phyloP scores from a whole-genome alignment of 2,888 invertebrate genomes.

The Drosophila anomelani region DNA sequence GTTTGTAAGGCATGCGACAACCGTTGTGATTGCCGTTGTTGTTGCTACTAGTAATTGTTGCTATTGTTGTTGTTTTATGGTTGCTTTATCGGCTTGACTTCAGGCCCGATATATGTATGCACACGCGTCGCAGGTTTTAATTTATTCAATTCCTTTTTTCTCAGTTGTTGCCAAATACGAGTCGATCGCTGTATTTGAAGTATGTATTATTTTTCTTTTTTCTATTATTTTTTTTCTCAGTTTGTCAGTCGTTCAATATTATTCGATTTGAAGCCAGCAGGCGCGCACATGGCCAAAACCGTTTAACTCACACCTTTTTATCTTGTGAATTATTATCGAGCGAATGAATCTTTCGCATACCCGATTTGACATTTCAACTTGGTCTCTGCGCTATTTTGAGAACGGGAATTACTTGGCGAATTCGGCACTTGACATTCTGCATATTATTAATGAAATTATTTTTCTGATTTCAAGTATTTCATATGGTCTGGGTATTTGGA shows the following conservation, averaged over 20 bases:
- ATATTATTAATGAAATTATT: background rate
- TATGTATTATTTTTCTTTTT: slow-evolving; percentile 57
- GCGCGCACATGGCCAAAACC: slow-evolving; percentile 53
- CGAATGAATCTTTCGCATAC: slow-evolving; percentile 40
- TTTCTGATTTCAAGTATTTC: background rate
- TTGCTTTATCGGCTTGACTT: slow-evolving; percentile 53
- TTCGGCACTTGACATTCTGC: slow-evolving; percentile 6
- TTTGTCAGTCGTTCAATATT: slow-evolving; percentile 37
- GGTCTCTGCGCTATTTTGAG: slow-evolving; percentile 17
- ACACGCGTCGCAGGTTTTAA: slow-evolving; percentile 67
- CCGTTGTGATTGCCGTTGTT: slow-evolving; percentile 45
- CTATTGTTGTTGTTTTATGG: slow-evolving; percentile 22
- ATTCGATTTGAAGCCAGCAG: slow-evolving; percentile 37
- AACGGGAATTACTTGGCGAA: slow-evolving; percentile 5
- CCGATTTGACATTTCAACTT: slow-evolving; percentile 32
- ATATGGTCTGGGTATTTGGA: background rate
- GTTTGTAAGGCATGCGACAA: slow-evolving; percentile 45
- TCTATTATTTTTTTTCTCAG: slow-evolving; percentile 13
- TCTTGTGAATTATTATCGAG: slow-evolving; percentile 51
- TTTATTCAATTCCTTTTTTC: slow-evolving; percentile 69
- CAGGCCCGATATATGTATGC: slow-evolving; percentile 56
- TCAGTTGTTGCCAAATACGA: slow-evolving; percentile 49
- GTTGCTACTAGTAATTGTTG: slow-evolving; percentile 27
- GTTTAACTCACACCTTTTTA: slow-evolving; percentile 45
- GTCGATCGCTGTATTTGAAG: slow-evolving; percentile 58